These are phyloP conservation scores for Syrista parreyssii DNA, from an alignment of 2,888 invertebrate species.

Conservation along the genomic window DNA sequence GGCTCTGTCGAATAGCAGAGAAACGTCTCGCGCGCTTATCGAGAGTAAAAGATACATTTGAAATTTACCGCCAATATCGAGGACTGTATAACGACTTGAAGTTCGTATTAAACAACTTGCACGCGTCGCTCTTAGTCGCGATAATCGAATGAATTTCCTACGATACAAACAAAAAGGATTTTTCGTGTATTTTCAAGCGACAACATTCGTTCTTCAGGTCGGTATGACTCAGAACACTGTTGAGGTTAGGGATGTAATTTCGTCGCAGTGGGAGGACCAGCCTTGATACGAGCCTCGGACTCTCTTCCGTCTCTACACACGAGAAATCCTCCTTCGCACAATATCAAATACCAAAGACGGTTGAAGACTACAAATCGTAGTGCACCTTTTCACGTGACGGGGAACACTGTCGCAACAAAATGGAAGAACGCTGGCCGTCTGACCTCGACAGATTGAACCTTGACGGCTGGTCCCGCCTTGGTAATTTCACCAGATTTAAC, in stretches of 20 bases:
- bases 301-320: neutral
- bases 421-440: neutral
- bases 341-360: neutral
- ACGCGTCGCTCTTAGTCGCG: neutral
- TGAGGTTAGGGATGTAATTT: neutral
- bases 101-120: neutral
- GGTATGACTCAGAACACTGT: neutral
- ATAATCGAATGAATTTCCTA: neutral
- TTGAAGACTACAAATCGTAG: neutral
- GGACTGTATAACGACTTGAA: neutral
- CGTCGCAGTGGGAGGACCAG: neutral
- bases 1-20: neutral
- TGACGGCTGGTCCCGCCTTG: neutral
- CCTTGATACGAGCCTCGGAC: neutral
- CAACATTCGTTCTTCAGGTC: neutral
- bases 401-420: neutral
- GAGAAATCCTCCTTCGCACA: neutral
- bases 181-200: neutral
- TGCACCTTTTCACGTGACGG: neutral
- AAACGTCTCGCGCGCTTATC: neutral
- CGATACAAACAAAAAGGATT: neutral
- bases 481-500: neutral
- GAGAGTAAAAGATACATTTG: neutral
- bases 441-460: neutral
- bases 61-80: too few species aligned